Evolutionary conservation across 2,888 invertebrate genomes (phyloP).

Genomic region (Parascotia fuliginaria): DNA sequence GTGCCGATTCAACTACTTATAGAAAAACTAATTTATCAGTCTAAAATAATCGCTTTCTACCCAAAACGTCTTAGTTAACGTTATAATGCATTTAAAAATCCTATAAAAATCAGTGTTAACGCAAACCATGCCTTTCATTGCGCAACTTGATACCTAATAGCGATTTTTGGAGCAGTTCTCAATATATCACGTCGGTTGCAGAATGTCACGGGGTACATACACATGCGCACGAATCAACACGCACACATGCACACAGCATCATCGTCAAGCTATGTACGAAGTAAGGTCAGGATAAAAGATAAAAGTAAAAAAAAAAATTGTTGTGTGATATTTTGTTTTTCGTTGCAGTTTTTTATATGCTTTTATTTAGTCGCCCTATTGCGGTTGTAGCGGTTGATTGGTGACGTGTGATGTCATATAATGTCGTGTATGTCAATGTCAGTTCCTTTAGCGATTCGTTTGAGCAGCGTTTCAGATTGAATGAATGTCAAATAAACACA

Average conservation of each 20-base stretch:
- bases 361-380: too few relatives aligned
- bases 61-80: slow-evolving; percentile 11
- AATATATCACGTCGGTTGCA: slow-evolving; percentile 82
- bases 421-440: too few relatives aligned
- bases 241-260: slow-evolving; percentile 63
- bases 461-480: too few relatives aligned
- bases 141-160: slow-evolving; percentile 55
- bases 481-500: too few relatives aligned
- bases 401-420: too few relatives aligned
- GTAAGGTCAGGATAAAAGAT: slow-evolving; percentile 65
- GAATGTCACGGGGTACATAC: slow-evolving; percentile 70
- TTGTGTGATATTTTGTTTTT: not conserved
- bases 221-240: slow-evolving; percentile 53
- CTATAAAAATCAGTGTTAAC: slow-evolving; percentile 32
- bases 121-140: slow-evolving; percentile 44
- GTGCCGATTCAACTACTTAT: too few relatives aligned
- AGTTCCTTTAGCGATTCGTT: too few relatives aligned
- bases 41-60: too few relatives aligned
- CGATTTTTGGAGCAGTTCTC: slow-evolving; percentile 80
- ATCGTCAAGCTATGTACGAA: slow-evolving; percentile 68
- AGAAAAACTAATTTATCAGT: too few relatives aligned
- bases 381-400: too few relatives aligned
- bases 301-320: slow-evolving; percentile 32
- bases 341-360: too few relatives aligned
- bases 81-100: slow-evolving; percentile 10